Base-by-base conservation (phyloP, 1,140 invertebrate genomes). In the Acromyrmex heyeri region DNA sequence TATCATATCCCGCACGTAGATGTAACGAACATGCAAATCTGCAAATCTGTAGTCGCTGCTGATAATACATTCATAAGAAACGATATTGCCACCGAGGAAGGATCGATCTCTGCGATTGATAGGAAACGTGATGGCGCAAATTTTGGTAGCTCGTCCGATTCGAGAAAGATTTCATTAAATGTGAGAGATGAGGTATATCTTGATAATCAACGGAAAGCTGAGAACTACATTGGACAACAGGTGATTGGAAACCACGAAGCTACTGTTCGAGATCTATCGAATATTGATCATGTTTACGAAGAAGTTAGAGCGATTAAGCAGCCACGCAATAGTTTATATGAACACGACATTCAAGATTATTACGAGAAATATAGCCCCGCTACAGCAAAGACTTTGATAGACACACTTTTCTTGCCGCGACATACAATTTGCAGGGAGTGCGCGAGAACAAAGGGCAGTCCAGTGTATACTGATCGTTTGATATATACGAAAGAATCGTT, bases 381-480 rank as follows among this genome's bases (percentile, higher is more conserved):
- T 5, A 91, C 78, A 24, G 86, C 91, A 10, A 91, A 88, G 10
- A 82, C 85, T 27, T 59, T 88, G 1, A 91, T 89, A 55, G 65
- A 90, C 30, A 79, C 89, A 8, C 78, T 92, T 34, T 86, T 86
- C n/a, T 82, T 86, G 16, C 85, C 88, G 3, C 78, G 10, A 2
- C 85, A 69, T 38, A 82, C 90, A 79, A 90, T 91, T 21, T 92
- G 91, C 57, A 62, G 57, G 18, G 30, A 88, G 21, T 93, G 90
- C 14, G 86, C 77, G 7, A 87, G 38, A 38, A 87, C 18, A 34
- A 69, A 87, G 21, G 55, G 72, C 38, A 94, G 91, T 79, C 93
- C 93, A 5, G 90, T 94, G 21, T 95, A 94, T 44, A 95, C 93
- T 14, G 94, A 95, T 87, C 90, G 90, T 6, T 87, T 95, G 8